Conservation (phyloP, 2,888 invertebrate genomes). For the Amorpha juglandis region DNA sequence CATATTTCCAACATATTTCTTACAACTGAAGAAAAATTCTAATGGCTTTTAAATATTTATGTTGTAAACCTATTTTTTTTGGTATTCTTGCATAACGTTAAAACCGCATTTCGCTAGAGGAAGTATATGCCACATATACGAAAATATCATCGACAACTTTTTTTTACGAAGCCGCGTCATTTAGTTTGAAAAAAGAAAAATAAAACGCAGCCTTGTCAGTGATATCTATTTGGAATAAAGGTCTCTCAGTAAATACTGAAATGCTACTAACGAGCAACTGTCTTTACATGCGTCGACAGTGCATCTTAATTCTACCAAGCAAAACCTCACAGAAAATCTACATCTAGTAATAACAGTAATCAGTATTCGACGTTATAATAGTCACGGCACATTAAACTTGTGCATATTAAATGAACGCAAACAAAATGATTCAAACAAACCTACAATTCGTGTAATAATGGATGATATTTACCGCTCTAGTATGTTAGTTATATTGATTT, state of each 20-base stretch:
- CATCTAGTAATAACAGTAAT: constrained; percentile 22
- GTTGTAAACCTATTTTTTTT: not conserved
- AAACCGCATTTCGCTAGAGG: too few relatives aligned
- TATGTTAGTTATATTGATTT: constrained; percentile 24
- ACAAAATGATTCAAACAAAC: constrained; percentile 17
- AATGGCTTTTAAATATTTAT: not conserved
- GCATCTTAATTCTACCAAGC: not conserved
- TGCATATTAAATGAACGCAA: constrained; percentile 19
- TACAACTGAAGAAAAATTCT: too few relatives aligned
- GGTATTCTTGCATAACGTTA: not conserved
- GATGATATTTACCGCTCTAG: constrained; percentile 13
- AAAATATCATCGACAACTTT: too few relatives aligned
- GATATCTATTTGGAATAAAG: too few relatives aligned
- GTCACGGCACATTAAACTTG: constrained; percentile 17
- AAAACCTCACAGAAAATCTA: constrained; percentile 32
- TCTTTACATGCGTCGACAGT: not conserved
- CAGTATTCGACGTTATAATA: constrained; percentile 2
- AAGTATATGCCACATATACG: too few relatives aligned
- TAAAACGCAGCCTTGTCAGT: too few relatives aligned
- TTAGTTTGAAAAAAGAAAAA: too few relatives aligned
- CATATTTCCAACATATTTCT: too few relatives aligned
- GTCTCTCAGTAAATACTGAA: too few relatives aligned
- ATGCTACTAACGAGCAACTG: too few relatives aligned
- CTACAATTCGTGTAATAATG: constrained; percentile 14
- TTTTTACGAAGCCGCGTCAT: too few relatives aligned